Percentiles rank a stretch among this genome's conserved stretches.
Conservation (phyloP, 1,140 invertebrate genomes). For the Drosophila biarmipes region DNA sequence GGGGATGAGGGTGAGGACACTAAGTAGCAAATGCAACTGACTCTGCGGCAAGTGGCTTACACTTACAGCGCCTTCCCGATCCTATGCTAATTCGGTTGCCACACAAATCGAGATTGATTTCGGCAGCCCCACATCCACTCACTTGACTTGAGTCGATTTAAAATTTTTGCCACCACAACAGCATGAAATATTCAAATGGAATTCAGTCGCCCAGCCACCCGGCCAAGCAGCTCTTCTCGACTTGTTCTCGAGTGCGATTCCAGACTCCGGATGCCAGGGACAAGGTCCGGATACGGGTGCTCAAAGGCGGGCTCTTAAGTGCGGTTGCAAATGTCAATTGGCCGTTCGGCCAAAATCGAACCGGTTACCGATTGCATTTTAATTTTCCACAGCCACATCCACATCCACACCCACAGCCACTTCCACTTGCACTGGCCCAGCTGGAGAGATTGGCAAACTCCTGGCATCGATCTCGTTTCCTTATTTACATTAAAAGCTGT, state of each 20-base stretch:
- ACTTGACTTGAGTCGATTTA: conserved; percentile 83
- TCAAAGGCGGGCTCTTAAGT: conserved; percentile 69
- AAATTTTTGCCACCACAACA: conserved; percentile 82
- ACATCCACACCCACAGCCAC: conserved; percentile 25
- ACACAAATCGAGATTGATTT: conserved; percentile 81
- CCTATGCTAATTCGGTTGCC: conserved; percentile 77
- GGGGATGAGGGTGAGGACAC: conserved; percentile 19
- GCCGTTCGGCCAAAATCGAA: conserved; percentile 59
- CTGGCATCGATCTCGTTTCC: conserved; percentile 83
- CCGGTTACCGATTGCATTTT: conserved; percentile 72
- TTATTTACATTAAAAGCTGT: conserved; percentile 85
- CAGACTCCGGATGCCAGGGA: conserved; percentile 36
- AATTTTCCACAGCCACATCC: conserved; percentile 58
- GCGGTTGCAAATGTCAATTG: conserved; percentile 84
- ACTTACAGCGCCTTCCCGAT: conserved; percentile 43
- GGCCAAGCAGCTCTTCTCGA: conserved; percentile 52
- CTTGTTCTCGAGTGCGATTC: conserved; percentile 73
- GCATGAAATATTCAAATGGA: conserved; percentile 81
- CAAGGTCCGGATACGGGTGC: conserved; percentile 16
- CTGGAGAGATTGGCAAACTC: conserved; percentile 52
- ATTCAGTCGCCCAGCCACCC: conserved; percentile 48
- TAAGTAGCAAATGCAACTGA: conserved; percentile 81
- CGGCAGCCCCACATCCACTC: conserved; percentile 77
- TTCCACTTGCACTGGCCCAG: background rate
- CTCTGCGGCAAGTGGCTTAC: conserved; percentile 75